Evolutionary conservation across 1,140 invertebrate species (phyloP), one percentile per base, ranked within the genome.

Genomic region (Drosophila pruinosa): DNA sequence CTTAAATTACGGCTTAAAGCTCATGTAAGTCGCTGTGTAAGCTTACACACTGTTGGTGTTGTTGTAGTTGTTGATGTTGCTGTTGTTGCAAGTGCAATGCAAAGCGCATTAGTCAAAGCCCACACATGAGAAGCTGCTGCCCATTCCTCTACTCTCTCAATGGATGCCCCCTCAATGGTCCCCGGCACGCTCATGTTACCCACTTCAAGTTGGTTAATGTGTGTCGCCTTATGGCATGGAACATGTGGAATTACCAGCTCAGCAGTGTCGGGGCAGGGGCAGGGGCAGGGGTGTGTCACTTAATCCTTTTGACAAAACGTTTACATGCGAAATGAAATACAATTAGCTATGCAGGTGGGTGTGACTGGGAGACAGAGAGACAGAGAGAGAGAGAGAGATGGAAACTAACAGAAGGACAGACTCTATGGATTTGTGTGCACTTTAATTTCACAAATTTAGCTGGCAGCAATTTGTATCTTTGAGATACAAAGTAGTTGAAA

Each of bases 271-370:
- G 21, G 38, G 21, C 21, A 17, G 17, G 22, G 7, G 31, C 38
- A 8, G 31, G 17, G 28, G 43, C 5, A 53, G 43, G n/a, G 21
- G 47, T 5, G 58, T 63, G 62, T 41, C 45, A 50, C 38, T 48
- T 88, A 88, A 88, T 82, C 82, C 82, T 75, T 68, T 88, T 88
- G 82, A 88, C 82, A 88, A 88, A 86, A 88, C 78, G 82, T 81
- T 86, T 83, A 76, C 68, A 64, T 68, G 67, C 72, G 52, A 65
- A 79, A 63, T 72, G 80, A 63, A 64, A 86, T 72, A 77, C 65
- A 75, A 82, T 78, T 82, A 59, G 78, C 79, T 19, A 47, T 47
- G 63, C 38, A 65, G 69, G 52, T 70, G 61, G 65, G 59, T 62
- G 56, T 72, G 79, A 68, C 72, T 56, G 72, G 54, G 58, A 54